Conservation (phyloP, 2,888 invertebrate species). For the Aphidius colemani region DNA sequence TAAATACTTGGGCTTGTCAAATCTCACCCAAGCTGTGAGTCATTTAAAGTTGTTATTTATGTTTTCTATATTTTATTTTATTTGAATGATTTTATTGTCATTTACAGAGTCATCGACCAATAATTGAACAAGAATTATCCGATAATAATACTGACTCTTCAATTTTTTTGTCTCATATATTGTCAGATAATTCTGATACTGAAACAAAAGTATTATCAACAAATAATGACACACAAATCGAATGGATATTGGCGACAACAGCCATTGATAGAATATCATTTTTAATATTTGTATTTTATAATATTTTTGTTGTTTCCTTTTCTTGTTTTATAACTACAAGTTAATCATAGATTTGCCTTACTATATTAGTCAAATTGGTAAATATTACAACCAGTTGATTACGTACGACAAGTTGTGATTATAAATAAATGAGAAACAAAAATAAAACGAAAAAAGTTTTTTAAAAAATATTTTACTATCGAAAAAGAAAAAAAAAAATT, state of each 20-base stretch:
- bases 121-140: conserved; percentile 42
- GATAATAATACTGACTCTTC: conserved; percentile 17
- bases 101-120: conserved; percentile 47
- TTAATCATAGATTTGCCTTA: too few species aligned
- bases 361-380: too few species aligned
- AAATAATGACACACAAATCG: conserved; percentile 59
- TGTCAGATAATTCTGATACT: conserved; percentile 42
- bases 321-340: too few species aligned
- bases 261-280: conserved; percentile 69
- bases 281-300: conserved; percentile 60
- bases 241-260: conserved; percentile 70
- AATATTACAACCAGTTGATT: too few species aligned
- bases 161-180: conserved; percentile 34
- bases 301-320: conserved; percentile 58
- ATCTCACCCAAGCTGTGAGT: conserved; percentile 59
- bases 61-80: background rate
- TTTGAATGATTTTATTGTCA: conserved; percentile 24
- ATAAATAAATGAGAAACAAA: too few species aligned
- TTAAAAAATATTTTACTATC: conserved; percentile 3
- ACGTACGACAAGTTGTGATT: too few species aligned
- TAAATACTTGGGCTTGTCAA: conserved; percentile 57
- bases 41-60: too few species aligned
- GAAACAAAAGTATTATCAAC: conserved; percentile 35
- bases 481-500: background rate
- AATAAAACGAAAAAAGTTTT: background rate